These are phyloP conservation scores for Trichopria drosophilae DNA, from an alignment of 2,888 invertebrate genomes.

Conservation along the genomic window DNA sequence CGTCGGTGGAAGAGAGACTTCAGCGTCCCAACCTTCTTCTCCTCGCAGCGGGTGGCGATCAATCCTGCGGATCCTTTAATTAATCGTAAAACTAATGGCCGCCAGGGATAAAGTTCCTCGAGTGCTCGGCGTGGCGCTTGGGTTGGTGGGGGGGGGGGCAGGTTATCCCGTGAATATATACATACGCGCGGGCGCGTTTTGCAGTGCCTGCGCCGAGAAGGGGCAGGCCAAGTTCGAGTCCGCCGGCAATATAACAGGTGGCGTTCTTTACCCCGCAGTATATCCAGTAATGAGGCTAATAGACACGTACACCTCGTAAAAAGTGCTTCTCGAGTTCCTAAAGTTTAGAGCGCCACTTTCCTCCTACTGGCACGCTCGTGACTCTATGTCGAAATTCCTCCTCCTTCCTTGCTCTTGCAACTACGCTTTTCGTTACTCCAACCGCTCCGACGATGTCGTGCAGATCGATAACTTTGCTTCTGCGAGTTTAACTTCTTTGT, in stretches of 20 bases:
- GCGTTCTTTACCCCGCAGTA: slow-evolving; percentile 41
- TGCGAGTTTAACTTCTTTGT: too few species aligned
- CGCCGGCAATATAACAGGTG: slow-evolving; percentile 44
- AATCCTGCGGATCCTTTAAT: slow-evolving; percentile 43
- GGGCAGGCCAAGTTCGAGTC: slow-evolving; percentile 30
- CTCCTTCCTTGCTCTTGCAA: background rate
- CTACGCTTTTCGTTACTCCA: too few species aligned
- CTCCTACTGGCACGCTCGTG: background rate
- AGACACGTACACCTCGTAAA: slow-evolving; percentile 55
- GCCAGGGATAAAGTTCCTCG: slow-evolving; percentile 38
- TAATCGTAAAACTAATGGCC: slow-evolving; percentile 43
- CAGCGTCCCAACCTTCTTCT: too few species aligned
- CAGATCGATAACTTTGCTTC: too few species aligned
- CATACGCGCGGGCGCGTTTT: slow-evolving; percentile 25
- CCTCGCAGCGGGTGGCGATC: slow-evolving; percentile 24
- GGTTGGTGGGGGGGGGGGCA: too few species aligned
- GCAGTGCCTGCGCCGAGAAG: slow-evolving; percentile 12
- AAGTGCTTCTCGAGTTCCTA: slow-evolving; percentile 45
- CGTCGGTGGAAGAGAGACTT: too few species aligned
- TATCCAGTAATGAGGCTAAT: slow-evolving; percentile 51
- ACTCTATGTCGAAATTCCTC: slow-evolving; percentile 16
- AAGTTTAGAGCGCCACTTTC: slow-evolving; percentile 39
- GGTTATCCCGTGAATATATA: too few species aligned
- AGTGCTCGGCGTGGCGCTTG: background rate
- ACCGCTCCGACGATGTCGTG: too few species aligned